Base-by-base conservation (phyloP, 2,888 invertebrate species). In the Brachycybe producta region DNA sequence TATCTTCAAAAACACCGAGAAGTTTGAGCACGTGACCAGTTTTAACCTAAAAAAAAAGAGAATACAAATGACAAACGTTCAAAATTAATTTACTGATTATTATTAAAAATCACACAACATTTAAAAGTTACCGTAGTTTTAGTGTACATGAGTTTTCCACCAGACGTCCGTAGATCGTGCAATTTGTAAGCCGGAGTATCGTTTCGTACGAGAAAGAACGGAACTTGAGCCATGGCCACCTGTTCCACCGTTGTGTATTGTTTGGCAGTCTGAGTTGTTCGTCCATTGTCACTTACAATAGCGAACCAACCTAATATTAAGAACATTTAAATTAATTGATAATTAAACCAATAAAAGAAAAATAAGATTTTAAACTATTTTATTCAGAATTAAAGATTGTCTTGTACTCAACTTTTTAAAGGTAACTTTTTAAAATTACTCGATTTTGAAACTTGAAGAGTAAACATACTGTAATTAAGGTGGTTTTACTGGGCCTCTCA, bases 1-100 rank as follows among this genome's bases (percentile, higher is more conserved):
- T 77, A 66, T 83, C 82, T 54, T 82, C 82, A 65, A 82, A 82
- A 39, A 82, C 81, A 0, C 82, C 82, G 13, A 82, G 71, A 40
- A 82, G 68, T 38, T 80, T 76, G 58, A 82, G 75, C 32, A 82
- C 78, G 55, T 82, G 81, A 0, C 82, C 82, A 1, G 79, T 78
- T 46, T 52, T 54, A 3, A 57, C 52, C 57, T 57, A 21, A 2
- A 52, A 27, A 40, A 54, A 2, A 19, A 44, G 27, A 32, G 4
- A 27, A 24, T 17, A 43, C 19, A 2, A 19, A 19, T 13, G 21
- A 35, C 30, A n/a, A 40, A 47, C 15, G 15, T 3, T 40, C 15
- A 40, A 40, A 2, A 3, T 23, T 43, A 26, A 2, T n/a, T n/a
- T n/a, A n/a, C n/a, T n/a, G n/a, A n/a, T n/a, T n/a, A n/a, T n/a